These are phyloP conservation scores for Peribatodes rhomboidaria DNA, from an alignment of 2,888 invertebrate species.

Conservation along the genomic window DNA sequence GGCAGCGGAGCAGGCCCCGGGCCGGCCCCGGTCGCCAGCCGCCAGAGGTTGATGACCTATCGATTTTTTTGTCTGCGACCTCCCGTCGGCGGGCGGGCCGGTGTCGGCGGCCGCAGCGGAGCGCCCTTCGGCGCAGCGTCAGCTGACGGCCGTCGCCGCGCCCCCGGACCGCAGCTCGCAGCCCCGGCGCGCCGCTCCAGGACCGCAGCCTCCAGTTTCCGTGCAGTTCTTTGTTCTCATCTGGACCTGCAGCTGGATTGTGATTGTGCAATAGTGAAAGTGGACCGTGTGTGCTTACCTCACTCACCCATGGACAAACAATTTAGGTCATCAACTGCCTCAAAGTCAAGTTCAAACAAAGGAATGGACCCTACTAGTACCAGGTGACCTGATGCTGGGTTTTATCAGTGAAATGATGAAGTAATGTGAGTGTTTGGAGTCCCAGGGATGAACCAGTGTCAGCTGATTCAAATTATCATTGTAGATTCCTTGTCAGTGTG, in stretches of 20 bases:
- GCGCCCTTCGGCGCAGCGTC: conserved; percentile 55
- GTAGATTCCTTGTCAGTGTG: neutral
- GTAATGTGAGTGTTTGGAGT: neutral
- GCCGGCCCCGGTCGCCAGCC: conserved; percentile 73
- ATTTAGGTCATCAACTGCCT: conserved; percentile 26
- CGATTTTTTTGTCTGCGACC: conserved; percentile 86
- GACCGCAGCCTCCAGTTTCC: neutral
- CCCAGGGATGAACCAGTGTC: conserved; percentile 2
- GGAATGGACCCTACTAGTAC: conserved; percentile 17
- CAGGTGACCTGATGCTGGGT: conserved; percentile 8
- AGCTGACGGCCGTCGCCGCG: conserved; percentile 68
- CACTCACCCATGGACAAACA: conserved; percentile 55
- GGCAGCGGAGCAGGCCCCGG: conserved; percentile 66
- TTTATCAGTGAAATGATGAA: conserved; percentile 26
- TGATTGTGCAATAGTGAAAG: conserved; percentile 65
- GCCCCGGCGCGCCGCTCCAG: conserved; percentile 45
- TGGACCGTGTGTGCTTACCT: conserved; percentile 50
- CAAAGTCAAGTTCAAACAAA: conserved; percentile 39
- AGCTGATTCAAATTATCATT: conserved; percentile 21
- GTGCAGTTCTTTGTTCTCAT: conserved; percentile 62
- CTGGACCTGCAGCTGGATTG: conserved; percentile 32
- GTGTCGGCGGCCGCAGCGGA: conserved; percentile 65
- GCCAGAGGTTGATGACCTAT: conserved; percentile 84
- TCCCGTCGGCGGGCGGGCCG: conserved; percentile 78
- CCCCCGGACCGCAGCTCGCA: conserved; percentile 52